phyloP scores from a whole-genome alignment of 2,113 vertebrate genomes.

The Gambusia holbrooki region DNA sequence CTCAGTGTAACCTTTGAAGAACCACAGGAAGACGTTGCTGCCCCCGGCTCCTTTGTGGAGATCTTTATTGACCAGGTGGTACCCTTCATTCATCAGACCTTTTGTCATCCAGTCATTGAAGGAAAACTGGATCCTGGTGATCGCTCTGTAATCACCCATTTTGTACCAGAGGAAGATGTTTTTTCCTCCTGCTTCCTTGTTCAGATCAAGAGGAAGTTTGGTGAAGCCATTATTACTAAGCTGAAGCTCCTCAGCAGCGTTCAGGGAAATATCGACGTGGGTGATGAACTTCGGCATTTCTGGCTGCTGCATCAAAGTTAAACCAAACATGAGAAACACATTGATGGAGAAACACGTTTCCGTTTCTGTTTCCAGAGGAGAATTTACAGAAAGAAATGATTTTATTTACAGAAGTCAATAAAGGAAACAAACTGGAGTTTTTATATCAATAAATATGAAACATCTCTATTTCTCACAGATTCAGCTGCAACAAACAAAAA shows the following conservation, averaged over 20 bases:
- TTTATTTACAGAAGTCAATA: too few species aligned
- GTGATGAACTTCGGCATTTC: background rate
- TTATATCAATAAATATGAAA: too few species aligned
- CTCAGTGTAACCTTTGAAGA: background rate
- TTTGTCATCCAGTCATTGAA: background rate
- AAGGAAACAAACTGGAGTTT: too few species aligned
- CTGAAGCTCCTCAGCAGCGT: too few species aligned
- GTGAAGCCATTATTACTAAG: background rate
- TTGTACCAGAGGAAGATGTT: background rate
- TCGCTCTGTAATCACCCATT: background rate
- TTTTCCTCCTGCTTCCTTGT: background rate
- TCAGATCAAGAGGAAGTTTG: background rate
- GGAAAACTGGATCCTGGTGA: constrained; percentile 7
- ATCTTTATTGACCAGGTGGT: background rate
- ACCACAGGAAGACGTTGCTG: background rate
- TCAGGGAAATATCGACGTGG: background rate
- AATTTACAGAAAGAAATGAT: too few species aligned
- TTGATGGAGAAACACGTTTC: too few species aligned
- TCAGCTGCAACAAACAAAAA: too few species aligned
- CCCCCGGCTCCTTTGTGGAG: background rate
- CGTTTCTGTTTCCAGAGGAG: too few species aligned
- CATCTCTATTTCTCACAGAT: too few species aligned
- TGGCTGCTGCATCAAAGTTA: background rate
- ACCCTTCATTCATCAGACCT: background rate
- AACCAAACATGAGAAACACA: too few species aligned